These are phyloP conservation scores for Embidobia sp. DNA, from an alignment of 2,888 invertebrate genomes.

Conservation along the genomic window DNA sequence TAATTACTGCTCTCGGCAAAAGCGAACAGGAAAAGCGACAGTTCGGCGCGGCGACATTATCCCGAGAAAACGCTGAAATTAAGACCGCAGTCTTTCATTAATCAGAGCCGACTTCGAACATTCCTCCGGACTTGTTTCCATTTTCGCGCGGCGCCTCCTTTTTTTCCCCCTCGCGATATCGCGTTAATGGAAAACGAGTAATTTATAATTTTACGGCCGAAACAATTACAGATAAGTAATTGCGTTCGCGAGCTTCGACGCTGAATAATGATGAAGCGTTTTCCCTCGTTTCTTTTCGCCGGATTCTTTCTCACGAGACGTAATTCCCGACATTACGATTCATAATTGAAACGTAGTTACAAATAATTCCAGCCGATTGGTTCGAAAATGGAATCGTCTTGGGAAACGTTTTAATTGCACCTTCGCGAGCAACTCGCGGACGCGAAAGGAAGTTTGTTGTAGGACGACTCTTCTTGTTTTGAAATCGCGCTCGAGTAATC, in stretches of 20 bases:
- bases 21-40: conserved; percentile 31
- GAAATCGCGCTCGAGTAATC: too few species aligned
- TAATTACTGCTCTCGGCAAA: conserved; percentile 40
- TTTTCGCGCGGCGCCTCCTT: conserved; percentile 22
- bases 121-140: conserved; percentile 13
- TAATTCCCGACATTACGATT: conserved; percentile 14
- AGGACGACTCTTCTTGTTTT: too few species aligned
- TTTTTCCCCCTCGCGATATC: conserved; percentile 2
- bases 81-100: conserved; percentile 45
- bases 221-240: conserved; percentile 35
- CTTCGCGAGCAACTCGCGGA: not conserved
- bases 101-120: conserved; percentile 21
- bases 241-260: conserved; percentile 3
- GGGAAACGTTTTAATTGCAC: conserved; percentile 14
- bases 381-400: conserved; percentile 1
- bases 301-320: conserved; percentile 1
- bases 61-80: conserved; percentile 36
- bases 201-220: conserved; percentile 24
- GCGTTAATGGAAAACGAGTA: conserved; percentile 19
- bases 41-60: conserved; percentile 25
- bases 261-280: conserved; percentile 4
- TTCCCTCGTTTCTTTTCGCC: not conserved
- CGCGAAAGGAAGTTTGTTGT: not conserved
- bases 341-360: conserved; percentile 31
- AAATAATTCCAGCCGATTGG: conserved; percentile 5